Percentiles rank a stretch among this genome's conserved stretches.
phyloP scores from a whole-genome alignment of 2,113 vertebrate genomes.

The Rhea pennata region DNA sequence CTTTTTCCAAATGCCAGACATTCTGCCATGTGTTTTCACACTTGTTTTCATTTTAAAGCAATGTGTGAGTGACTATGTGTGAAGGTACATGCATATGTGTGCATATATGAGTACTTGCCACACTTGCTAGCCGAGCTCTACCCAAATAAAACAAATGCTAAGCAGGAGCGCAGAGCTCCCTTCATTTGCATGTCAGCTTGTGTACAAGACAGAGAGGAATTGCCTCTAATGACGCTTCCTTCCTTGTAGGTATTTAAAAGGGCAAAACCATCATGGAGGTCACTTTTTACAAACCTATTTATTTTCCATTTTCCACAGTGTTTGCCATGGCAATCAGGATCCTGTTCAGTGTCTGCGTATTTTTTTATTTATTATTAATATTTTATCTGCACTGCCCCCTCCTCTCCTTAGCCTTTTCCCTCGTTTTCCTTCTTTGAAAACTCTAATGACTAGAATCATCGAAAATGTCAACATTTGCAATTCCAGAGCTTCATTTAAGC shows the following conservation, averaged over 20 bases:
- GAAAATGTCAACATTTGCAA: constrained; percentile 88
- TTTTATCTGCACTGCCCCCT: neutral
- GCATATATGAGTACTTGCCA: no score
- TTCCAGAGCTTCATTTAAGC: constrained; percentile 82
- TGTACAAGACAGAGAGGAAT: neutral
- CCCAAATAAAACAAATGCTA: neutral
- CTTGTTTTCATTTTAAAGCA: neutral
- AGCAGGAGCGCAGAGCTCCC: neutral
- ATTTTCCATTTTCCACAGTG: constrained; percentile 41
- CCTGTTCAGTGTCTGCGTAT: neutral
- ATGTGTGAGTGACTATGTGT: neutral
- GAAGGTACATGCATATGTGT: neutral
- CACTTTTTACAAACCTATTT: constrained; percentile 61
- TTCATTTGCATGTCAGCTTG: neutral
- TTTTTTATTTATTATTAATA: constrained; percentile 14
- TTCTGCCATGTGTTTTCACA: neutral
- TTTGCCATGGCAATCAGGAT: constrained; percentile 35
- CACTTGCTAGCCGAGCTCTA: neutral
- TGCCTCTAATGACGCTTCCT: constrained; percentile 36
- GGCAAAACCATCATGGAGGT: constrained; percentile 48
- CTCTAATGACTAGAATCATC: constrained; percentile 79
- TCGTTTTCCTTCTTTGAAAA: constrained; percentile 58
- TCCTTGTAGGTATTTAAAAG: constrained; percentile 62
- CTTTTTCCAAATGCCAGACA: neutral
- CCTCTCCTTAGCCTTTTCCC: constrained; percentile 18